Conservation (phyloP, 2,888 invertebrate genomes). For the Dexiosoma caninum region DNA sequence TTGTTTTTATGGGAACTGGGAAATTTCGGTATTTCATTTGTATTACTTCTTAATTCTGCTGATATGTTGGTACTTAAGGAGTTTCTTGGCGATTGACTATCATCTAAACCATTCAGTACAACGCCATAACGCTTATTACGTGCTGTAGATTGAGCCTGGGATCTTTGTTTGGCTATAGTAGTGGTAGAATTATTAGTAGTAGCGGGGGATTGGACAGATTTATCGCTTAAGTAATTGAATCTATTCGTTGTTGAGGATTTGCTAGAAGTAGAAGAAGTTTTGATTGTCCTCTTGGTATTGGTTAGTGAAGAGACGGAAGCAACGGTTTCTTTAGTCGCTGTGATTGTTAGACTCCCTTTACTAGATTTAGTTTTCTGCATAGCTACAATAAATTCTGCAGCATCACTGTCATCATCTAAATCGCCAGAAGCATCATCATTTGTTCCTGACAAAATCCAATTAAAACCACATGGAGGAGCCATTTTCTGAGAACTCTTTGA, state of each 20-base stretch:
- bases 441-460: constrained; percentile 76
- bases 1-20: constrained; percentile 23
- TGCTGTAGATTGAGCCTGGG: constrained; percentile 64
- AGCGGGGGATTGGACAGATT: neutral
- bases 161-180: constrained; percentile 64
- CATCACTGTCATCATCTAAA: constrained; percentile 72
- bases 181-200: constrained; percentile 57
- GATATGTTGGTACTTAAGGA: constrained; percentile 21
- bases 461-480: constrained; percentile 76
- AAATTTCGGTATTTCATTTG: constrained; percentile 47
- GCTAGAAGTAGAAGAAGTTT: constrained; percentile 29
- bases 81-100: constrained; percentile 59
- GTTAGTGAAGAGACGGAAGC: neutral
- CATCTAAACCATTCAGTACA: constrained; percentile 75
- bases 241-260: constrained; percentile 29
- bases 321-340: constrained; percentile 9
- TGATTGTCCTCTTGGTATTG: constrained; percentile 62
- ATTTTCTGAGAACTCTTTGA: constrained; percentile 67
- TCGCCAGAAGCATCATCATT: constrained; percentile 71
- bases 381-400: constrained; percentile 58
- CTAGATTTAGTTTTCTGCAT: constrained; percentile 53
- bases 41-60: constrained; percentile 2
- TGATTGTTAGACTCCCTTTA: neutral
- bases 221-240: constrained; percentile 54
- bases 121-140: constrained; percentile 77